Evolutionary conservation across 2,113 vertebrate genomes (phyloP), one percentile per base, ranked within the genome.

Genomic region (Clarias batrachus): DNA sequence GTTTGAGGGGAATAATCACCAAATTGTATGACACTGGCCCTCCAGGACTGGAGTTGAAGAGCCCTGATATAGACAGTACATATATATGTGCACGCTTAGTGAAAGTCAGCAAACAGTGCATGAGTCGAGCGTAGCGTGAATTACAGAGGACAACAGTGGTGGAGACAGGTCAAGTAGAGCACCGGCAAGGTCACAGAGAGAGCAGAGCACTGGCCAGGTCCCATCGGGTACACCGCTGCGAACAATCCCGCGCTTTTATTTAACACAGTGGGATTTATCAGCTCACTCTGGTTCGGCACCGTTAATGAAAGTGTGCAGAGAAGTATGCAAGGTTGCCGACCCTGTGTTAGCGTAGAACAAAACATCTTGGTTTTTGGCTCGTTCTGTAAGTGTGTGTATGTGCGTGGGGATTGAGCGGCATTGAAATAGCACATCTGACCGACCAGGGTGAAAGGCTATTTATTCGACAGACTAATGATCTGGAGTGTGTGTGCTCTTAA

Each of bases 151-250:
- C n/a, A 6, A 23, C 11, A 52, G 25, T 21, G 27, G 84, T 54
- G 82, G 85, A 74, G 81, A 83, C 70, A 86, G 73, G 93, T 91
- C 82, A 83, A 82, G 85, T 77, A 59, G 37, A 25, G 60, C 79
- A 65, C 56, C 84, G 88, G 88, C 68, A n/a, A 33, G 30, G 30
- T 33, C 84, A 87, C 78, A 87, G 86, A 74, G 54, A 78, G 84
- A 90, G 30, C 30, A 33, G 30, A 33, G 30, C 30, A 33, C 30
- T 85, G 88, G 88, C 68, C n/a, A 59, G 68, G 89, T 83, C 87
- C 91, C 86, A 89, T 91, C 89, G 48, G 83, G 70, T 48, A 37
- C 56, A 37, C 62, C 19, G 63, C 57, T 21, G 3, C 56, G 65
- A 66, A 23, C 59, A 17, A 0, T 68, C 25, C 7, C 56, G 70